Evolutionary conservation across 2,113 vertebrate species (phyloP), one percentile per base, ranked within the genome.

Genomic region (Plectropomus leopardus): DNA sequence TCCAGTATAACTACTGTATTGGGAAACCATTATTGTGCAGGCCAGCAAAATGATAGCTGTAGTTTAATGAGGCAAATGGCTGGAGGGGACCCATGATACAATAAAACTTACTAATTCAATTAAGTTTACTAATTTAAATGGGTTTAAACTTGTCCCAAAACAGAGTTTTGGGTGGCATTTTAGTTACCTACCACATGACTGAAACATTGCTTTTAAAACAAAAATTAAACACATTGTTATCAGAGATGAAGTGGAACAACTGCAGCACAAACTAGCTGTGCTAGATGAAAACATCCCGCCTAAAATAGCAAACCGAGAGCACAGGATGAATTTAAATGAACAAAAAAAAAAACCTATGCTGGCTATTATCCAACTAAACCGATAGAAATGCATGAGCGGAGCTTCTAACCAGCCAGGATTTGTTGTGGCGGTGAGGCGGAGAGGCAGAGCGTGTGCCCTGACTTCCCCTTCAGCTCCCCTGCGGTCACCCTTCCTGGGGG

Each of bases 61-160:
- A 34, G 71, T 76, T 89, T 83, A 86, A 76, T 85, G 86, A 87
- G 68, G 61, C 86, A 88, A 85, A 66, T 23, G 34, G 47, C 76
- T 76, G 54, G 45, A 77, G 58, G 40, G 40, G 68, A 75, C 72
- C 66, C 67, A 60, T 30, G 44, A 81, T 36, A 58, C 50, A 80
- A 75, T 72, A 21, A 66, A 45, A 70, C 66, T 28, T 32, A 78
- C 74, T 50, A 72, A 84, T 86, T 75, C 11, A 76, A 70, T 79
- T 67, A 28, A 34, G 78, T 79, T 65, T 55, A 70, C 47, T 42
- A 42, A 74, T 84, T 59, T 57, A 60, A 74, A 80, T 71, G 28
- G 24, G 71, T 80, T 61, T 59, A 34, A 66, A 34, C 58, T 23
- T 47, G 23, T 42, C 10, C 28, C 48, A 51, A 45, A 17, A 15